These are phyloP conservation scores for Darevskia nairensis DNA, from an alignment of 2,797 vertebrate species.

Conservation along the genomic window DNA sequence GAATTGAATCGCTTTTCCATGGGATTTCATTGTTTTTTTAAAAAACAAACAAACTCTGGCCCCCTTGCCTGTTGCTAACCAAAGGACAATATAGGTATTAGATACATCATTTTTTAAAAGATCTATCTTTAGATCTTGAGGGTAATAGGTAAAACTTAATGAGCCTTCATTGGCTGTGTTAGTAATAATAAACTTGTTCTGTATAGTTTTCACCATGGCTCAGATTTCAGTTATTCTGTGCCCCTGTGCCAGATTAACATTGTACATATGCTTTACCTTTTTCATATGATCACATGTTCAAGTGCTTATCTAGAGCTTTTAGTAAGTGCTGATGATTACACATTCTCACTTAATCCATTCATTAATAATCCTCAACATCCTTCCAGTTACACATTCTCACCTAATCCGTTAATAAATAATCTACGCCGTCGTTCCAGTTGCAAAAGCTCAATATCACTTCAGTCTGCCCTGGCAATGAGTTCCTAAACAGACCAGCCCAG, in stretches of 20 bases:
- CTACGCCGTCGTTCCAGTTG: neutral
- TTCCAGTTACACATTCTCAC: neutral
- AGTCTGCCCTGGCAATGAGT: neutral
- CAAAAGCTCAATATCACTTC: neutral
- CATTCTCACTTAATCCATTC: neutral
- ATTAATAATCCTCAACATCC: neutral
- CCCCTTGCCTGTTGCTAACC: neutral
- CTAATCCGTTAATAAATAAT: neutral
- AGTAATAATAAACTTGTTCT: fast-evolving
- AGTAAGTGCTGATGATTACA: neutral
- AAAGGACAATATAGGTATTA: neutral
- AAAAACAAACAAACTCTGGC: neutral
- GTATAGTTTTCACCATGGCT: neutral
- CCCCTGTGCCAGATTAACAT: neutral
- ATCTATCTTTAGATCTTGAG: neutral
- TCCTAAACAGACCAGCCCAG: no score
- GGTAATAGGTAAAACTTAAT: neutral
- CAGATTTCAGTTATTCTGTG: neutral
- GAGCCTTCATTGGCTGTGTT: neutral
- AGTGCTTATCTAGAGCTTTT: neutral
- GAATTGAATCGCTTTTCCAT: neutral
- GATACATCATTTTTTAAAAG: neutral
- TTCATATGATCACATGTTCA: neutral
- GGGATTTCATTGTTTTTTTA: conserved; percentile 17
- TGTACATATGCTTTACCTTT: neutral